phyloP scores from a whole-genome alignment of 2,113 vertebrate species.

The Heterocephalus glaber region DNA sequence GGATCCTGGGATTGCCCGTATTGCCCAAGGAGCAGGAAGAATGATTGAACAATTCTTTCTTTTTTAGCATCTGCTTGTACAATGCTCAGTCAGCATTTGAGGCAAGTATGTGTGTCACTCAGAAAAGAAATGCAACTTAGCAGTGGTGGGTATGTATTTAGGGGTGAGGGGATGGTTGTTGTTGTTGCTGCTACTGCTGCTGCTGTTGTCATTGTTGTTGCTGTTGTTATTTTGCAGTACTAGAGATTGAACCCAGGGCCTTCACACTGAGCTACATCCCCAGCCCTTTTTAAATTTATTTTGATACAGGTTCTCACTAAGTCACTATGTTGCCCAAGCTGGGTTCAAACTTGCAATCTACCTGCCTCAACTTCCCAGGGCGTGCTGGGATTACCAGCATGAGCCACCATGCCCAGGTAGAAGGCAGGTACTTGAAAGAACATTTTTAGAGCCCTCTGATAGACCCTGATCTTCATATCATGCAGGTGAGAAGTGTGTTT shows the following conservation, averaged over 20 bases:
- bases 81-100: background rate
- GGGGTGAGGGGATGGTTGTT: background rate
- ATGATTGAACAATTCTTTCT: background rate
- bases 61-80: background rate
- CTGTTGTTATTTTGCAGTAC: background rate
- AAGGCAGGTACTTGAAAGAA: background rate
- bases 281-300: background rate
- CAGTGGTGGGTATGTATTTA: no score
- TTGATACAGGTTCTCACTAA: background rate
- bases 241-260: background rate
- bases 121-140: background rate
- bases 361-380: background rate
- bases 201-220: background rate
- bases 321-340: background rate
- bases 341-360: background rate
- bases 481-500: background rate
- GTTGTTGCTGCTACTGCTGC: background rate
- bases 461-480: background rate
- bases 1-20: fast-evolving
- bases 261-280: background rate
- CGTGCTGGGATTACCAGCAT: background rate
- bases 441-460: background rate
- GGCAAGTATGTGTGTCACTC: no score
- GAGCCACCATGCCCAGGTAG: background rate
- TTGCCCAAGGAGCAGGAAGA: background rate